phyloP scores from a whole-genome alignment of 2,113 vertebrate genomes.

The Apaloderma vittatum region DNA sequence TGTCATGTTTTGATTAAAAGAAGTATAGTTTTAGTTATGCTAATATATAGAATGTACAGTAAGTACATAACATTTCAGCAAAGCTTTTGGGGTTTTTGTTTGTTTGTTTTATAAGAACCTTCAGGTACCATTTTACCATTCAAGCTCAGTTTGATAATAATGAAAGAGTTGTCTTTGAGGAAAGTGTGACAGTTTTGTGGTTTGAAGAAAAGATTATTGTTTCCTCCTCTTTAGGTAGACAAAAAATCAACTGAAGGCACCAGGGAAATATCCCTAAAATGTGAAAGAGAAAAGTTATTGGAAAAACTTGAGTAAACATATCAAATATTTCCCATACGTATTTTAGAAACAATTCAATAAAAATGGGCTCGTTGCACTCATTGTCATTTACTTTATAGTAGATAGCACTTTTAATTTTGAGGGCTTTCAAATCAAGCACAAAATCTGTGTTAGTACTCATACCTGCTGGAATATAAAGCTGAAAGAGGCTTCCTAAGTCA shows the following conservation, averaged over 20 bases:
- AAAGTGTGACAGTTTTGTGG: not conserved
- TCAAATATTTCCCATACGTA: not conserved
- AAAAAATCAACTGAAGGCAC: not conserved
- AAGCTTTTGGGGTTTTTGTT: not conserved
- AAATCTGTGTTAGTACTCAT: not conserved
- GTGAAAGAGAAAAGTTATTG: not conserved
- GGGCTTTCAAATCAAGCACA: not conserved
- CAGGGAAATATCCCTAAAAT: not conserved
- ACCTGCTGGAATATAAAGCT: not conserved
- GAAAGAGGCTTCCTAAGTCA: not conserved
- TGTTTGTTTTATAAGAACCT: not conserved
- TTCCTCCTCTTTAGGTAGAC: not conserved
- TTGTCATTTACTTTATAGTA: not conserved
- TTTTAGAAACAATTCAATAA: not conserved
- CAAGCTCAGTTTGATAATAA: not conserved
- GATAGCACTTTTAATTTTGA: not conserved
- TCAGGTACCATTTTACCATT: not conserved
- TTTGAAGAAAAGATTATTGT: not conserved
- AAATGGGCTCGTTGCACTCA: not conserved
- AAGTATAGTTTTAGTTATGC: slow-evolving; percentile 36
- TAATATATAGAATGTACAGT: not conserved
- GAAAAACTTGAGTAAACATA: not conserved
- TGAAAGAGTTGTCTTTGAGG: not conserved
- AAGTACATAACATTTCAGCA: slow-evolving; percentile 15
- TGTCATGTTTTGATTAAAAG: slow-evolving; percentile 66